These are phyloP conservation scores for Troides aeacus DNA, from an alignment of 2,888 invertebrate species.

Conservation along the genomic window DNA sequence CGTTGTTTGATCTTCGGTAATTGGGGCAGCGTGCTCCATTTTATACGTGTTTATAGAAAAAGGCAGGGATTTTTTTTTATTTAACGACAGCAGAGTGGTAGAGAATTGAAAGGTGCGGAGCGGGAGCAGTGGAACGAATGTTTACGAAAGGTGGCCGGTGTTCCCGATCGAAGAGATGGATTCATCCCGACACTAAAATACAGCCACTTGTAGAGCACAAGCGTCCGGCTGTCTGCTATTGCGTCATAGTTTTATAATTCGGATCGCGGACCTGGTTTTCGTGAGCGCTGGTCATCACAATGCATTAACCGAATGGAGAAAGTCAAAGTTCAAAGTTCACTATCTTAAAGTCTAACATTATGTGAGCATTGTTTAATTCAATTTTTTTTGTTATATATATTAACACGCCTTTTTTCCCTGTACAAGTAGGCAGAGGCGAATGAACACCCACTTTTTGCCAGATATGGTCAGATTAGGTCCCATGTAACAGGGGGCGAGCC, in stretches of 20 bases:
- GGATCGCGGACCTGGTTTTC: constrained; percentile 32
- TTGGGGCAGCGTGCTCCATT: constrained; percentile 4
- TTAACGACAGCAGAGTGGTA: background rate
- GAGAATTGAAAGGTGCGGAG: background rate
- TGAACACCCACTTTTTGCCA: too few species aligned
- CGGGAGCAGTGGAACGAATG: constrained; percentile 6
- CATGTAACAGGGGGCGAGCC: too few species aligned
- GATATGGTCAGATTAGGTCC: too few species aligned
- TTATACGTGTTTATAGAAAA: constrained; percentile 10
- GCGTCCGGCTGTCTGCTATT: constrained; percentile 52
- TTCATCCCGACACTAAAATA: constrained; percentile 46
- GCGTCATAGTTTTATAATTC: constrained; percentile 50
- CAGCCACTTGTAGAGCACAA: constrained; percentile 45
- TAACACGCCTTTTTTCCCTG: too few species aligned
- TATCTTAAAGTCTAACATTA: too few species aligned
- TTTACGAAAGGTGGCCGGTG: constrained; percentile 30
- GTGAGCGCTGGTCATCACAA: constrained; percentile 7
- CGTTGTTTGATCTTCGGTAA: constrained; percentile 15
- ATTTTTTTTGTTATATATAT: too few species aligned
- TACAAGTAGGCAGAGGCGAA: too few species aligned
- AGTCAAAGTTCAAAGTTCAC: too few species aligned
- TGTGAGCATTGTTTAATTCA: too few species aligned
- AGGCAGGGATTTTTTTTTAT: background rate
- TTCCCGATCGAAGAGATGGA: constrained; percentile 21
- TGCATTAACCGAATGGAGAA: background rate